Conservation (phyloP, 2,888 invertebrate species). For the Oligia strigilis region DNA sequence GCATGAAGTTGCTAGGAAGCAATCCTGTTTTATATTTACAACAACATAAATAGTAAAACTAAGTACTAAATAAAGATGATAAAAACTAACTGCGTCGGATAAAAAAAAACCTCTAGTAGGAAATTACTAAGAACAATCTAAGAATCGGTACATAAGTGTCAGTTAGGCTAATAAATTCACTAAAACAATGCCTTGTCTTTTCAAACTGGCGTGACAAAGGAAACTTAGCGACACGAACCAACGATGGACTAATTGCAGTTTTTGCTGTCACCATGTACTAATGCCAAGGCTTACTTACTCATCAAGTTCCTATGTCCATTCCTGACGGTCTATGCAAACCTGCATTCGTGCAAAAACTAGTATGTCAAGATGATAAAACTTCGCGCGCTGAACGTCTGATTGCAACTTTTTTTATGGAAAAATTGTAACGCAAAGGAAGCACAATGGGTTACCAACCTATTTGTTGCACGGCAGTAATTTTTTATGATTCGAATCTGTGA, state of each 20-base stretch:
- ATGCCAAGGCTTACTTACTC: constrained; percentile 89
- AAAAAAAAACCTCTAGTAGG: constrained; percentile 53
- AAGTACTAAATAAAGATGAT: constrained; percentile 30
- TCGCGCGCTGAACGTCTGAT: constrained; percentile 73
- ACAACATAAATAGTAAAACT: constrained; percentile 13
- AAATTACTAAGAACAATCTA: constrained; percentile 63
- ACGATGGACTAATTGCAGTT: constrained; percentile 87
- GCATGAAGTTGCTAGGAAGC: constrained; percentile 16
- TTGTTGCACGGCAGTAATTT: constrained; percentile 69
- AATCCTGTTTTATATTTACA: constrained; percentile 16
- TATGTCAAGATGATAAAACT: constrained; percentile 81
- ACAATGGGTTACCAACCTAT: constrained; percentile 82
- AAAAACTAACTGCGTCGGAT: constrained; percentile 45
- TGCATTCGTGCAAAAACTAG: constrained; percentile 83
- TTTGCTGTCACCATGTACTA: constrained; percentile 85
- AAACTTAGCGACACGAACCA: constrained; percentile 82
- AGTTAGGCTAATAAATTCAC: constrained; percentile 83
- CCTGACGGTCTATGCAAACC: constrained; percentile 85
- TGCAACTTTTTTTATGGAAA: constrained; percentile 73
- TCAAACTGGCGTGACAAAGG: constrained; percentile 87
- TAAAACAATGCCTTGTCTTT: constrained; percentile 86
- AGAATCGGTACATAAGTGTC: constrained; percentile 74
- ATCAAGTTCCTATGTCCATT: constrained; percentile 88
- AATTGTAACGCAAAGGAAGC: constrained; percentile 71
- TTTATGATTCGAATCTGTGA: constrained; percentile 62